Evolutionary conservation across 2,113 vertebrate genomes (phyloP), one percentile per base, ranked within the genome.

Genomic region (Mustelus asterias): DNA sequence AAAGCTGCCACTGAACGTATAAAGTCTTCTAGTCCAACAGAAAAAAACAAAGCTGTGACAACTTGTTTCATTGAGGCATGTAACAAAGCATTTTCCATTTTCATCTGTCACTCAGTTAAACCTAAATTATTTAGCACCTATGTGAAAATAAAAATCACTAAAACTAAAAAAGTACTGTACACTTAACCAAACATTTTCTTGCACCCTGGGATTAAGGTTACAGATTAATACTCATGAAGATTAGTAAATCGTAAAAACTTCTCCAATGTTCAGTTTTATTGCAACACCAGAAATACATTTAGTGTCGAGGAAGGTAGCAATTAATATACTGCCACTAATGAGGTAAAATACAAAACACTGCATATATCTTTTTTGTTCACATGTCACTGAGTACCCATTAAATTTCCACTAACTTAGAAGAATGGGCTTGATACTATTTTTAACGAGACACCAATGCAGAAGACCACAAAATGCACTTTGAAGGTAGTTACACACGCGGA

Each of bases 91-190:
- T 37, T 37, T 93, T 65, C 60, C 6, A 93, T 93, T 65, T 92
- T 93, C 1, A 67, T 93, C 89, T 92, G 24, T 67, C 89, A 93
- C n/a, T 93, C 60, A 20, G 33, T 0, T 93, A 33, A n/a, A n/a
- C n/a, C 18, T 65, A 65, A 93, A 65, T 93, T 67, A 93, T 93
- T 93, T 67, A 65, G 37, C n/a, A n/a, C n/a, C n/a, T n/a, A n/a
- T 58, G 9, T 93, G 89, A 65, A 67, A 93, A 93, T n/a, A 65
- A 93, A 58, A 93, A 93, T 22, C 37, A 92, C n/a, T 92, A 67
- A 92, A 33, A 58, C 14, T 90, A 6, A 65, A 92, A 63, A 93
- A 60, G 29, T 90, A 33, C 11, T 90, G 54, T 60, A 65, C 60
- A 93, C 60, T 63, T 60, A n/a, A 63, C 16, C 80, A 92, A 63